phyloP scores from a whole-genome alignment of 2,797 vertebrate genomes.

The Apogon hyalosoma region DNA sequence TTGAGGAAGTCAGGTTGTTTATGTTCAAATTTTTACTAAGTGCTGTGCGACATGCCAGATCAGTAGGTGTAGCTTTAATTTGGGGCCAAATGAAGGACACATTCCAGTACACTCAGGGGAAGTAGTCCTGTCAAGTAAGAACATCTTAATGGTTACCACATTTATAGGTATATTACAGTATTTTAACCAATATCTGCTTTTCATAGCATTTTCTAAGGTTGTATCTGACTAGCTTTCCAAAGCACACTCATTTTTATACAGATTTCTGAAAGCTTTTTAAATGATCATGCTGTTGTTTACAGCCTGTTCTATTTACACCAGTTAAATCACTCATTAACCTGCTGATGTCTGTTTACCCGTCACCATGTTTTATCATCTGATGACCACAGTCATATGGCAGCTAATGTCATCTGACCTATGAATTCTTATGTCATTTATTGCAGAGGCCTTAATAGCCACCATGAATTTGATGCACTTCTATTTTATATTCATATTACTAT shows the following conservation, averaged over 20 bases:
- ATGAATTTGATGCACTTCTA: conserved; percentile 13
- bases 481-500: conserved; percentile 15
- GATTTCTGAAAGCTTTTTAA: conserved; percentile 17
- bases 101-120: conserved; percentile 46
- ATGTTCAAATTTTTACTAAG: too few relatives aligned
- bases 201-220: too few relatives aligned
- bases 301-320: conserved; percentile 15
- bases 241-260: conserved; percentile 28
- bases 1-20: too few relatives aligned
- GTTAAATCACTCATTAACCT: conserved; percentile 11
- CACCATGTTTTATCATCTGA: not conserved
- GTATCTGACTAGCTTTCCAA: conserved; percentile 6
- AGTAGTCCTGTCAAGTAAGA: not conserved
- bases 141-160: conserved; percentile 14
- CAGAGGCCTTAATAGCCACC: conserved; percentile 26
- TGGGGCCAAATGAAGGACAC: conserved; percentile 29
- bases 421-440: conserved; percentile 21
- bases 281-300: conserved; percentile 9
- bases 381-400: conserved; percentile 38
- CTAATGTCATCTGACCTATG: conserved; percentile 34
- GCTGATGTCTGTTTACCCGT: conserved; percentile 1
- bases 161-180: conserved; percentile 29
- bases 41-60: too few relatives aligned
- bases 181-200: conserved; percentile 11
- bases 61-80: too few relatives aligned